Evolutionary conservation across 2,113 vertebrate genomes (phyloP).

Genomic region (Dasyornis broadbenti): DNA sequence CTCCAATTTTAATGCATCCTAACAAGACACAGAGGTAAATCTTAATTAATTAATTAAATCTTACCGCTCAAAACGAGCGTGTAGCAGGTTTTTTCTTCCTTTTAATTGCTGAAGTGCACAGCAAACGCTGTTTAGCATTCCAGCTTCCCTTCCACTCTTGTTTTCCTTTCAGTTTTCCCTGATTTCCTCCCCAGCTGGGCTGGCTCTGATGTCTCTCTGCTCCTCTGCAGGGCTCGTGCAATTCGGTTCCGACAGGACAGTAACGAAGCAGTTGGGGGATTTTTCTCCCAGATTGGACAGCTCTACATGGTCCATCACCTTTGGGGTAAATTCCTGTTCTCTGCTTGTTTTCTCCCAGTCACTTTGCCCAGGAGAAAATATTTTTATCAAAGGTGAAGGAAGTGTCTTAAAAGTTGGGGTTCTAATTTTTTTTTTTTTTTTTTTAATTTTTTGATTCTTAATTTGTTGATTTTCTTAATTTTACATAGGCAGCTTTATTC

Average conservation of each 20-base stretch:
- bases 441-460: neutral
- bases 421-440: neutral
- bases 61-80: neutral
- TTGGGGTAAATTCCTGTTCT: conserved; percentile 80
- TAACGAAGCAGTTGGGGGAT: conserved; percentile 90
- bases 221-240: conserved; percentile 85
- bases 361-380: neutral
- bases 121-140: neutral
- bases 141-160: neutral
- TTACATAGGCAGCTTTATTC: neutral
- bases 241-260: conserved; percentile 90
- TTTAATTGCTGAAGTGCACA: neutral
- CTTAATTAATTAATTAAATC: neutral
- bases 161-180: neutral
- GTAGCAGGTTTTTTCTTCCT: neutral
- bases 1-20: neutral
- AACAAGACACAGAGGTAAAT: neutral
- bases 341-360: neutral
- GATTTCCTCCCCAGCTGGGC: neutral
- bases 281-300: conserved; percentile 97
- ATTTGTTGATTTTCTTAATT: neutral
- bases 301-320: conserved; percentile 97
- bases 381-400: neutral
- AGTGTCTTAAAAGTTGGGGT: neutral
- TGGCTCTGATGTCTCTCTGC: neutral